Evolutionary conservation across 2,113 vertebrate species (phyloP).

Genomic region (Notothenia coriiceps): DNA sequence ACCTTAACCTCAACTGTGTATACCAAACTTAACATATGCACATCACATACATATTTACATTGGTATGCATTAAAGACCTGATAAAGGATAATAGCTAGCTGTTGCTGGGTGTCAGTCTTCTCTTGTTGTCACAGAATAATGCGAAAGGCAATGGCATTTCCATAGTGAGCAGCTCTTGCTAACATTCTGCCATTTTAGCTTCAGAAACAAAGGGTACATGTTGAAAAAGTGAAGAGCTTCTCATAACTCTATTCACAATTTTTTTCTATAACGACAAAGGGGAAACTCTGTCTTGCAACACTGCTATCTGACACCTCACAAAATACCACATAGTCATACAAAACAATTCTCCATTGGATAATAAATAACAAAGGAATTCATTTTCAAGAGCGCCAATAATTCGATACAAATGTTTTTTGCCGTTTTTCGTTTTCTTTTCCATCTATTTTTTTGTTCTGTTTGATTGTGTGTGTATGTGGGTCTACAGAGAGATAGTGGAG

Average conservation of each 20-base stretch:
- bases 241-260: conserved; percentile 40
- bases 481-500: conserved; percentile 1
- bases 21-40: conserved; percentile 11
- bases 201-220: conserved; percentile 10
- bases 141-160: conserved; percentile 45
- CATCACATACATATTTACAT: conserved; percentile 20
- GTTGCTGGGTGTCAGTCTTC: conserved; percentile 32
- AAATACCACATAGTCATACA: background rate
- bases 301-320: conserved; percentile 21
- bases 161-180: conserved; percentile 38
- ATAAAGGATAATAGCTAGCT: conserved; percentile 25
- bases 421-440: background rate
- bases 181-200: conserved; percentile 50
- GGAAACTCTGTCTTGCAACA: conserved; percentile 8
- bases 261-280: conserved; percentile 45
- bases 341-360: conserved; percentile 39
- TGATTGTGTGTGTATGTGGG: conserved; percentile 1
- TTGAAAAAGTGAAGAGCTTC: conserved; percentile 37
- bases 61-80: conserved; percentile 31
- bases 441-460: conserved; percentile 25
- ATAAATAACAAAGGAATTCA: conserved; percentile 65
- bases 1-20: conserved; percentile 30
- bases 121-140: conserved; percentile 42
- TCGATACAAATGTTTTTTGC: conserved; percentile 38
- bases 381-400: conserved; percentile 56